phyloP scores from a whole-genome alignment of 2,113 vertebrate genomes.

The Lanius collurio region DNA sequence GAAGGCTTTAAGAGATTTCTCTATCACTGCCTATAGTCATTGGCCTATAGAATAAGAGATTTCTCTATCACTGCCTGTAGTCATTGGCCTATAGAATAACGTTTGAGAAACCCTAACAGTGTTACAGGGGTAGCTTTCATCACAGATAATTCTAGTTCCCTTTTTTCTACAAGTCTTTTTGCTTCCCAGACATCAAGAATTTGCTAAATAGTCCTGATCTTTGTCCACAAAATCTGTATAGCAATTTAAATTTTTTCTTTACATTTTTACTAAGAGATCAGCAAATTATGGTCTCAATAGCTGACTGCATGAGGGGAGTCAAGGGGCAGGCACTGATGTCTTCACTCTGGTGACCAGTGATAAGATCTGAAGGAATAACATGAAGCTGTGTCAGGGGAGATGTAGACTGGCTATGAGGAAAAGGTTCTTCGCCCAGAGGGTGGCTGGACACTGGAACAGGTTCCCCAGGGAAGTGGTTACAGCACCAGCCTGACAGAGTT shows the following conservation, averaged over 20 bases:
- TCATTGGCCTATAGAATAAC: background rate
- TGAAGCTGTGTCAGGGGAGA: background rate
- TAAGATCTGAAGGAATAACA: background rate
- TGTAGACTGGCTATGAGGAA: background rate
- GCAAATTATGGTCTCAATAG: background rate
- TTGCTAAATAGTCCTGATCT: background rate
- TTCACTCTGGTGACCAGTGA: background rate
- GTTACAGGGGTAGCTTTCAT: background rate
- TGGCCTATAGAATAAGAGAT: background rate
- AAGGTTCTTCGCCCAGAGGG: no score
- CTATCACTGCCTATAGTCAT: background rate
- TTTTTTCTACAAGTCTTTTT: background rate
- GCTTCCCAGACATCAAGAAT: background rate
- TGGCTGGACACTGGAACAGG: accelerated
- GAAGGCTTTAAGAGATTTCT: background rate
- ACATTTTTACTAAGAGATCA: background rate
- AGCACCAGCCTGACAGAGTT: background rate
- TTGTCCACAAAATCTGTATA: background rate
- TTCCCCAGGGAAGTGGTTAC: background rate
- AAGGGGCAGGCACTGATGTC: background rate
- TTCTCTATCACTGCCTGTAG: background rate
- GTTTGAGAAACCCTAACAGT: background rate
- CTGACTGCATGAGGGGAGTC: accelerated
- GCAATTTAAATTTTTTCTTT: background rate
- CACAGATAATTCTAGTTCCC: background rate